These are phyloP conservation scores for Polyommatus icarus DNA, from an alignment of 2,888 invertebrate genomes.

Conservation along the genomic window DNA sequence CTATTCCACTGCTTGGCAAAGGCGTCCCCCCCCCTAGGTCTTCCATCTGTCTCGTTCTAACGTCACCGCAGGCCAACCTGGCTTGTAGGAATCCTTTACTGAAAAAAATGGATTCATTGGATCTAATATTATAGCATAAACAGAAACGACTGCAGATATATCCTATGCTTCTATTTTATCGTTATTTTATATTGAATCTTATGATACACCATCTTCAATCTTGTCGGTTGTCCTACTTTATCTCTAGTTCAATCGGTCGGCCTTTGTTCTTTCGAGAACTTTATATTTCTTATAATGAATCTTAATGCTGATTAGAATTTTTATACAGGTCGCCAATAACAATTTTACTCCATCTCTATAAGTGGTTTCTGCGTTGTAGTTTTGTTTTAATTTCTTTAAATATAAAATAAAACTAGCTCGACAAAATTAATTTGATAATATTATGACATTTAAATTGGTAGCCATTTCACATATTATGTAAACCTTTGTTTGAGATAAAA, in stretches of 20 bases:
- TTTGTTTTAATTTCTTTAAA: no score
- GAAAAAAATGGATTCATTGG: not conserved
- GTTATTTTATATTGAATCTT: conserved; percentile 9
- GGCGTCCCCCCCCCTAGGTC: no score
- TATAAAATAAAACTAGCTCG: no score
- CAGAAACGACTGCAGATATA: conserved; percentile 3
- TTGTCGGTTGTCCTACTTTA: conserved; percentile 16
- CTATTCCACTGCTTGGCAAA: no score
- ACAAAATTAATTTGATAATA: no score
- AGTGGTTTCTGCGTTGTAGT: no score
- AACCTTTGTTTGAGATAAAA: no score
- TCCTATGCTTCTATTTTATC: conserved; percentile 19
- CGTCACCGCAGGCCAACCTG: no score
- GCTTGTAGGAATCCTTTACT: no score
- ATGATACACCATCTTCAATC: not conserved
- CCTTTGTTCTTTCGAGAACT: conserved; percentile 2
- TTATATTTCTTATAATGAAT: not conserved
- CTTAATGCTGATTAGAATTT: not conserved
- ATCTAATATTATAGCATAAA: not conserved
- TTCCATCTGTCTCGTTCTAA: no score
- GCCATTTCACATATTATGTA: no score
- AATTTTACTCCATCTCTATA: conserved; percentile 40
- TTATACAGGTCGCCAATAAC: not conserved
- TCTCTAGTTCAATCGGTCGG: not conserved
- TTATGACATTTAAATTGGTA: no score